Evolutionary conservation across 2,113 vertebrate species (phyloP).

Genomic region (Calypte anna): DNA sequence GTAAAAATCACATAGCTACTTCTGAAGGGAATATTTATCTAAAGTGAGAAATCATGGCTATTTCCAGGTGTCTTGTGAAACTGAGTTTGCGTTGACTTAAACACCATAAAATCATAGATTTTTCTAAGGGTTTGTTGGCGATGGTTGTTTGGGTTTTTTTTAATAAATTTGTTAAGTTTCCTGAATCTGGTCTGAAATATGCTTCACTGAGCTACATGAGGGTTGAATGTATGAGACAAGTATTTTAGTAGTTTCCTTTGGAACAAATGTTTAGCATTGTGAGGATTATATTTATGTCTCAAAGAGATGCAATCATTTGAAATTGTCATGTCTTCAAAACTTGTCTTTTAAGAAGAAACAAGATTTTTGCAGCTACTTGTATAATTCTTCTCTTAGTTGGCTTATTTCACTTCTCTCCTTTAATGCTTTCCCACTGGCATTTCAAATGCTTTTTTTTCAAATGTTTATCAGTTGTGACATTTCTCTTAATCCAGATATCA

Average conservation of each 20-base stretch:
- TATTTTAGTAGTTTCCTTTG: not conserved
- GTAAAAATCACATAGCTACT: not conserved
- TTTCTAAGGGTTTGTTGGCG: not conserved
- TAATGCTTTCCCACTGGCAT: conserved; percentile 75
- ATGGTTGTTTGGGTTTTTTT: not conserved
- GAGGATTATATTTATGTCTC: not conserved
- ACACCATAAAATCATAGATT: not conserved
- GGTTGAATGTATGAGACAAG: not conserved
- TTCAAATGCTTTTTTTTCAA: conserved; percentile 30
- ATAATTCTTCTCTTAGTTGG: not conserved
- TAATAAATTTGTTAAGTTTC: not conserved
- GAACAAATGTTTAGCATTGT: not conserved
- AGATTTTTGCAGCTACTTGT: not conserved
- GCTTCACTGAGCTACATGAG: not conserved
- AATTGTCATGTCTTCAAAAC: not conserved
- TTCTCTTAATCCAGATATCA: not conserved
- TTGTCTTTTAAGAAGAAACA: not conserved
- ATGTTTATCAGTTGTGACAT: conserved; percentile 21
- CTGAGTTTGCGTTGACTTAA: not conserved
- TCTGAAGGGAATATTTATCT: not conserved
- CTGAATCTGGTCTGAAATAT: not conserved
- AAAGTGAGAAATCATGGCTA: not conserved
- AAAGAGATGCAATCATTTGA: not conserved
- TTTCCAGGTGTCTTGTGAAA: not conserved
- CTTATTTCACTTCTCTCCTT: conserved; percentile 79